Percentiles rank a stretch among this genome's conserved stretches.
Conservation (phyloP, 1,140 invertebrate genomes). For the Trichonephila clavata region DNA sequence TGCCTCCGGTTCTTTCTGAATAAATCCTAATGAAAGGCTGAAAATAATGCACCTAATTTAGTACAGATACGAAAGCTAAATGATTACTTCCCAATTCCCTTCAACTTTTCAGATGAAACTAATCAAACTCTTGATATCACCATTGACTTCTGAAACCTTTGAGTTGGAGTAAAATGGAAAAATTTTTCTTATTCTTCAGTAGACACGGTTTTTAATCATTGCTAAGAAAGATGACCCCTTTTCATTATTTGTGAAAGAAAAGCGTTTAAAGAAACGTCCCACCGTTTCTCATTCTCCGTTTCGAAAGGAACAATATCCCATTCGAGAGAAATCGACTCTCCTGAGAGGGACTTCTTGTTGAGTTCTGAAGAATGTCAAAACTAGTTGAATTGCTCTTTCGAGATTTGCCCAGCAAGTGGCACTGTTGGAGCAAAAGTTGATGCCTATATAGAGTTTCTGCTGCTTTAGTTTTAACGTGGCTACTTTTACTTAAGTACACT, state of each 20-base stretch:
- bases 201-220: neutral
- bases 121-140: neutral
- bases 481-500: too few species aligned
- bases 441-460: too few species aligned
- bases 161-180: neutral
- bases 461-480: too few species aligned
- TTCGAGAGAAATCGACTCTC: conserved; percentile 14
- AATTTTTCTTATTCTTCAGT: neutral
- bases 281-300: conserved; percentile 48
- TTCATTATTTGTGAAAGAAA: conserved; percentile 25
- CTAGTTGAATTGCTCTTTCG: conserved; percentile 24
- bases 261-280: conserved; percentile 27
- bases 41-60: too few species aligned
- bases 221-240: neutral
- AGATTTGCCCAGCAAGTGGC: neutral
- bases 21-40: too few species aligned
- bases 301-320: conserved; percentile 40
- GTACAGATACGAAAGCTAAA: neutral
- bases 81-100: neutral
- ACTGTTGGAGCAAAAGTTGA: neutral
- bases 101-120: neutral
- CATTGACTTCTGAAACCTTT: neutral
- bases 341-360: conserved; percentile 35
- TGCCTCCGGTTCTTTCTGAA: too few species aligned
- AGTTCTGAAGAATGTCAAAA: conserved; percentile 31